Percentiles rank a stretch among this genome's conserved stretches.
Evolutionary conservation across 2,888 invertebrate genomes (phyloP).

Genomic region (Zygogramma bicolorata): DNA sequence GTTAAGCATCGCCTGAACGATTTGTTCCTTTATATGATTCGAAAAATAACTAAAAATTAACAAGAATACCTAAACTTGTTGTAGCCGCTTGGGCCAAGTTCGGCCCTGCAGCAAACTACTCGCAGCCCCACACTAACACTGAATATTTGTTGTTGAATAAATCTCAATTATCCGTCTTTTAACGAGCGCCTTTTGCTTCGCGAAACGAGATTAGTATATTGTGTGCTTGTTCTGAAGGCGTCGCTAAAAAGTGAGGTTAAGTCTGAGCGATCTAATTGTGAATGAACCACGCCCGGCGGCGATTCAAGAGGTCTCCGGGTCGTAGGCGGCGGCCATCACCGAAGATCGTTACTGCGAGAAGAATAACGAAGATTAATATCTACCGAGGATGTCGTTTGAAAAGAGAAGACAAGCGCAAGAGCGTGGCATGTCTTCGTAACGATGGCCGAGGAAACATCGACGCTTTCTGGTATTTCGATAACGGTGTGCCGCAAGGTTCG

Average conservation of each 20-base stretch:
- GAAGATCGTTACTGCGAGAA: conserved; percentile 6
- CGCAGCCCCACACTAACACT: neutral
- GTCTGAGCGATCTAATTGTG: conserved; percentile 52
- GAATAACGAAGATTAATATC: conserved; percentile 17
- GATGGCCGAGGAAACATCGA: neutral
- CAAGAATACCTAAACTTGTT: no score
- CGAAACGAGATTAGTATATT: conserved; percentile 44
- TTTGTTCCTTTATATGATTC: no score
- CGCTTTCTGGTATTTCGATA: neutral
- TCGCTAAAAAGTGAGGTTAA: conserved; percentile 37
- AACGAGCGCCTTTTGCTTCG: conserved; percentile 46
- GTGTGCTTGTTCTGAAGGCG: conserved; percentile 28
- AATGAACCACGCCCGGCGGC: conserved; percentile 48
- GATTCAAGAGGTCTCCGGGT: conserved; percentile 21
- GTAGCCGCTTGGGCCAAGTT: neutral
- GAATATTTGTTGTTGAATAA: conserved; percentile 40
- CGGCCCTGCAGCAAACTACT: neutral
- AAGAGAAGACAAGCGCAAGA: no score
- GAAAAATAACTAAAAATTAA: no score
- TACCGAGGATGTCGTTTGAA: conserved; percentile 1
- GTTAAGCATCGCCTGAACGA: no score
- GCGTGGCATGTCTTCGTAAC: no score
- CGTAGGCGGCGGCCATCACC: conserved; percentile 23
- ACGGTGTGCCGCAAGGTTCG: neutral
- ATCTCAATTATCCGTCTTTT: conserved; percentile 48